Conservation (phyloP, 2,113 vertebrate genomes). For the Hylia prasina region DNA sequence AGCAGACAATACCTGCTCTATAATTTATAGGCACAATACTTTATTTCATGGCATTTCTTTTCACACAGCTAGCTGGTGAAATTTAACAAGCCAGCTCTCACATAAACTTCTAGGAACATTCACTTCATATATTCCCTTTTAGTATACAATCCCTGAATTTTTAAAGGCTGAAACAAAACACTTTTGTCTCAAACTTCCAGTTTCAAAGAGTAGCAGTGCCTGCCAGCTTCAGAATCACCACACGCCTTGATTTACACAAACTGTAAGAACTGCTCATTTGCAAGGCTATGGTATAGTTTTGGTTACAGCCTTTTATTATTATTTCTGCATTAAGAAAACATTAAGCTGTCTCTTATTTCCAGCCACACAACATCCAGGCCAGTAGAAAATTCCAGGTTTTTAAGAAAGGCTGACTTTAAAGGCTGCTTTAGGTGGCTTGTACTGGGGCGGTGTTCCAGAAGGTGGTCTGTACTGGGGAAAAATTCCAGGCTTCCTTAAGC, state of each 20-base stretch:
- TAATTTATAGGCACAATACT: conserved; percentile 14
- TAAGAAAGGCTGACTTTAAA: not conserved
- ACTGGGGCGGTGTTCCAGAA: not conserved
- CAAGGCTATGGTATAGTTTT: not conserved
- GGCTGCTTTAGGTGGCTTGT: not conserved
- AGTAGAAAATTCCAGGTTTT: not conserved
- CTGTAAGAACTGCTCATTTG: not conserved
- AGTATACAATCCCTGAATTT: not conserved
- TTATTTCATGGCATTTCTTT: conserved; percentile 3
- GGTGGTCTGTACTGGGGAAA: not conserved
- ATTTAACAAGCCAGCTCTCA: conserved; percentile 5
- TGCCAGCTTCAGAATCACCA: not conserved
- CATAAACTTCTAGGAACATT: not conserved
- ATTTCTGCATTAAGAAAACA: not conserved
- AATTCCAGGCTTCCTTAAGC: not conserved
- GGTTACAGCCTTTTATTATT: conserved; percentile 14
- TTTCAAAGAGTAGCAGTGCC: not conserved
- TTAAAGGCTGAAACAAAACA: conserved; percentile 33
- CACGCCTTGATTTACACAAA: not conserved
- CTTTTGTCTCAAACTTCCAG: not conserved
- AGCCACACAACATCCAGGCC: not conserved
- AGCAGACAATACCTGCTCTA: not conserved
- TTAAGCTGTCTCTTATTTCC: not conserved
- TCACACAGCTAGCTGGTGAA: not conserved
- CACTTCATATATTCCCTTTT: not conserved